Evolutionary conservation across 2,797 vertebrate species (phyloP), one percentile per base, ranked within the genome.

Genomic region (Molossus molossus): DNA sequence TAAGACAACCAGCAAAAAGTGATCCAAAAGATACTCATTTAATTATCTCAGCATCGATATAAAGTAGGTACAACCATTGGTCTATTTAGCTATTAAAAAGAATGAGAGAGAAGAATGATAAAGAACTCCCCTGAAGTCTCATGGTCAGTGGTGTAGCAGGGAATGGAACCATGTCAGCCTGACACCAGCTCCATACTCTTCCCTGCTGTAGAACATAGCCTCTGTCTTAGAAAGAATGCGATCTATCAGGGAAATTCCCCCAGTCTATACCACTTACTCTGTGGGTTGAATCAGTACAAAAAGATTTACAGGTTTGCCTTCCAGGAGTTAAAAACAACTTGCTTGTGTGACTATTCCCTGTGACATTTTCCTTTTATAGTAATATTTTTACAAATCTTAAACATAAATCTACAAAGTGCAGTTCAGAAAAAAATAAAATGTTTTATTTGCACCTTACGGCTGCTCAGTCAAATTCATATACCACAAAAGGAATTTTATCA

Each of bases 351-450:
- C 12, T 72, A 69, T 64, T 64, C 72, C 50, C 27, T 15, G 50
- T 83, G 29, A 17, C n/a, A 69, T 69, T 69, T 77, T 55, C 14
- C 50, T 91, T 93, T 79, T n/a, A 62, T 2, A 25, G 8, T 45
- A 45, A 45, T 45, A 45, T 45, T 40, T 82, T 81, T 20, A 14
- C n/a, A 73, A 62, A 10, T 84, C 60, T 77, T 65, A 85, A 29
- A 85, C 93, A 90, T 77, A 90, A 90, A 89, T 55, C 40, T 92
- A 67, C 12, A 69, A 69, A 91, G n/a, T 23, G 27, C 14, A 58
- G 33, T 82, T 75, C 13, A 86, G 75, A 20, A 21, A 50, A 33
- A 82, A 57, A 72, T 73, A 14, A 12, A 25, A 70, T 57, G 23
- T 64, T 64, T 79, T 50, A 79, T 60, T 72, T 7, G 15, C 12